These are phyloP conservation scores for Tetraodon nigroviridis DNA, from an alignment of 2,113 vertebrate species.

Conservation along the genomic window DNA sequence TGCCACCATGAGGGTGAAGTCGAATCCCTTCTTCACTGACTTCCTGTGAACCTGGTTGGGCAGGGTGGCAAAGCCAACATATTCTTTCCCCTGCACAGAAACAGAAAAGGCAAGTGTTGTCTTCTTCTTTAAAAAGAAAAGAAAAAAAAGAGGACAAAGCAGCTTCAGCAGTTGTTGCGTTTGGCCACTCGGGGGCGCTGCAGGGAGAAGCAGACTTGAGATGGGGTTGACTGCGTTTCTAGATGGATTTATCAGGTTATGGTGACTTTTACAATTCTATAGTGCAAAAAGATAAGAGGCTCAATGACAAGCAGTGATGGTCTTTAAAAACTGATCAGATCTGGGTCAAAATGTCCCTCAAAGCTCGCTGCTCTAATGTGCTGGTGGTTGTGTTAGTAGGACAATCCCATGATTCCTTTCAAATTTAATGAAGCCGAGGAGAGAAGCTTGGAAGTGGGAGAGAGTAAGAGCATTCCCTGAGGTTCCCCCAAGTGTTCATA, in stretches of 20 bases:
- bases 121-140: too few relatives aligned
- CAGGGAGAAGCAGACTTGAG: too few relatives aligned
- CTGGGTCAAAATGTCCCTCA: conserved; percentile 2
- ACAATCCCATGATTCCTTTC: conserved; percentile 38
- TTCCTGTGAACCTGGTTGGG: conserved; percentile 75
- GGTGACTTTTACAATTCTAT: too few relatives aligned
- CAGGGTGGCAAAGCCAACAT: conserved; percentile 73
- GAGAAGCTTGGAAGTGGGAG: neutral
- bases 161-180: too few relatives aligned
- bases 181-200: too few relatives aligned
- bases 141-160: too few relatives aligned
- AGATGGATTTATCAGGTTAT: too few relatives aligned
- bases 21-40: conserved; percentile 75
- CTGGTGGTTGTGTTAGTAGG: conserved; percentile 27
- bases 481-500: conserved; percentile 28
- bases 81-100: conserved; percentile 65
- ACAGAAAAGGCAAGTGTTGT: neutral
- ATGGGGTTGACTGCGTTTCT: too few relatives aligned
- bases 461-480: conserved; percentile 3
- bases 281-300: too few relatives aligned
- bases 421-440: conserved; percentile 32
- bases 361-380: neutral
- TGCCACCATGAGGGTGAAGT: conserved; percentile 76
- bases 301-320: neutral
- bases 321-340: neutral